Evolutionary conservation across 37 sponge, comb jelly and placozoan genomes (phyloP), one percentile per base, ranked within the genome.

Genomic region (Theonella swinhoei): DNA sequence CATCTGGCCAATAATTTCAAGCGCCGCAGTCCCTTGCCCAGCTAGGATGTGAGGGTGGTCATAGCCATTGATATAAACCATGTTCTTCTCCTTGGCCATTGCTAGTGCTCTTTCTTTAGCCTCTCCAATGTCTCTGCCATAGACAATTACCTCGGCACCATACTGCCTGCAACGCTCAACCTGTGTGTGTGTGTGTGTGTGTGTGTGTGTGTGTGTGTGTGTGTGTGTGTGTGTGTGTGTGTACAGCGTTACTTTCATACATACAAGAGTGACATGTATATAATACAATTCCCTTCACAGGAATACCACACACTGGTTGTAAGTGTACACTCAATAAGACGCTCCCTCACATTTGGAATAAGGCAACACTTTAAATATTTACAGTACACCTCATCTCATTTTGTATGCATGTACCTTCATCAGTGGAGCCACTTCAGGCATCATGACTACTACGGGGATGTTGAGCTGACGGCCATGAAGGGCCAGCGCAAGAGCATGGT

Each of bases 401-500:
- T 25, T 72, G 2, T 25, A 1, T 65, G 1, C 47, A 30, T 24
- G 29, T 70, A 62, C 71, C 47, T 85, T 92, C 89, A 92, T 96
- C 62, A 93, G 79, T 0, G 96, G 96, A 33, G 96, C 93, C 22
- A 70, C 79, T 0, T 72, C 68, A 22, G 96, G 96, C 85, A 91
- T 96, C 41, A 96, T 91, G 67, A 96, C 96, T 17, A 83, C 88
- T 30, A 93, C 91, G 54, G 88, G 87, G 22, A 96, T 76, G 11
- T 74, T 81, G 39, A 96, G 80, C 37, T 73, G 68, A 19, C 67
- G 43, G 22, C 96, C 93, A 61, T 96, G 96, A 70, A 93, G 93
- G 30, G 96, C 93, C 32, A 96, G 81, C 14, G 93, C 93, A 39
- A 90, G 70, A 0, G 96, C 96, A 80, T 96, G 96, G 77, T 96